Evolutionary conservation across 2,113 vertebrate genomes (phyloP).

Genomic region (Labeo catla): DNA sequence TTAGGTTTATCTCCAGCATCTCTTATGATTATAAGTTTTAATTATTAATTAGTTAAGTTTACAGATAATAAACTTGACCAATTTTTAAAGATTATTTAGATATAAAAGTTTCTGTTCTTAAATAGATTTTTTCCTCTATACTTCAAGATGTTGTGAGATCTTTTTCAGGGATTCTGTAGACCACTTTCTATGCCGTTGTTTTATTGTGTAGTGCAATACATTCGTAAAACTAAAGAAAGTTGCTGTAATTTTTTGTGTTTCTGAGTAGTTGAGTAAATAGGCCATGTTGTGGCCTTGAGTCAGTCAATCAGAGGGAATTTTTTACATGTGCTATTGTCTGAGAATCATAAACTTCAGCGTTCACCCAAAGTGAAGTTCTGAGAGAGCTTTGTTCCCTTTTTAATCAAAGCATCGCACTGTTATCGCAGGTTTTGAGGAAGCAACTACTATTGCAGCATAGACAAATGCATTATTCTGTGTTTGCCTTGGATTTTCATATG

Average conservation of each 20-base stretch:
- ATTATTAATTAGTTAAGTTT: not conserved
- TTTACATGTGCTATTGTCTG: constrained; percentile 20
- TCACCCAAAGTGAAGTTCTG: constrained; percentile 63
- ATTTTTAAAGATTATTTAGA: too few relatives aligned
- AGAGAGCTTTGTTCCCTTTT: constrained; percentile 61
- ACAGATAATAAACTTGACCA: not conserved
- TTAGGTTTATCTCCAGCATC: not conserved
- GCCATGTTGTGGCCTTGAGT: not conserved
- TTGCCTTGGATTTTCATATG: constrained; percentile 37
- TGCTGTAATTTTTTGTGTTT: not conserved
- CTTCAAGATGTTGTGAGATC: not conserved
- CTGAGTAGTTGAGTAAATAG: not conserved
- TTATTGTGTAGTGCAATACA: not conserved
- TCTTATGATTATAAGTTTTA: not conserved
- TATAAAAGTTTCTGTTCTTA: not conserved
- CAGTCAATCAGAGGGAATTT: constrained; percentile 10
- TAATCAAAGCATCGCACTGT: constrained; percentile 53
- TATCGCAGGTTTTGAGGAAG: constrained; percentile 55
- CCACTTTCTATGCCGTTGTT: not conserved
- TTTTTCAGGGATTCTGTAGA: not conserved
- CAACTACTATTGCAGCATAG: constrained; percentile 46
- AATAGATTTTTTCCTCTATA: not conserved
- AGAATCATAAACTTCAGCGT: constrained; percentile 46
- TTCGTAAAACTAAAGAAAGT: too few relatives aligned
- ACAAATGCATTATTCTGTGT: constrained; percentile 37